Evolutionary conservation across 2,113 vertebrate species (phyloP).

Genomic region (Ornithorhynchus anatinus): DNA sequence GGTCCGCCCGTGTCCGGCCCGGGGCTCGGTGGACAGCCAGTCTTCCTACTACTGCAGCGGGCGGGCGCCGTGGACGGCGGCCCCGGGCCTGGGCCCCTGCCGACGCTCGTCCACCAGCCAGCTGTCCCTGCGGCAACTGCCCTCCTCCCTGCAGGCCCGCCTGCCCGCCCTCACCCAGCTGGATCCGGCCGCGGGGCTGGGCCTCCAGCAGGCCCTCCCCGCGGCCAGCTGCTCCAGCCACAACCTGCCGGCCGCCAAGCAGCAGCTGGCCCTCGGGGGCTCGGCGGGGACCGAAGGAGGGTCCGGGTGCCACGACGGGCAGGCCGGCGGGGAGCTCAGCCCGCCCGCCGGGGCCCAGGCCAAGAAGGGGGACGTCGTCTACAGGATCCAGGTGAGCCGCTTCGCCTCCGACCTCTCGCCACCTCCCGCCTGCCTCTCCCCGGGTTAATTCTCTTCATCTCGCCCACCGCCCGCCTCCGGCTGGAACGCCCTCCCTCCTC

Average conservation of each 20-base stretch:
- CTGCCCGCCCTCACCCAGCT: conserved; percentile 82
- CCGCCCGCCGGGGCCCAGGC: conserved; percentile 79
- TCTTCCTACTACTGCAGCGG: conserved; percentile 94
- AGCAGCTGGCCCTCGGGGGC: conserved; percentile 86
- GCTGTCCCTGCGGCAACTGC: conserved; percentile 92
- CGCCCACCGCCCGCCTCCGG: too few relatives aligned
- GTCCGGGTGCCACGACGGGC: conserved; percentile 67
- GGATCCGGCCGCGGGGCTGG: conserved; percentile 76
- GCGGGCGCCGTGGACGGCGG: conserved; percentile 91
- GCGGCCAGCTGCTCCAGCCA: conserved; percentile 94
- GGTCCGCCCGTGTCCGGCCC: conserved; percentile 92
- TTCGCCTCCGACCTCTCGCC: too few relatives aligned
- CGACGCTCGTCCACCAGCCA: conserved; percentile 96
- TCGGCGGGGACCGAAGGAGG: conserved; percentile 88
- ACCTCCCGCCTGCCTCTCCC: too few relatives aligned
- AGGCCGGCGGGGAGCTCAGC: conserved; percentile 77
- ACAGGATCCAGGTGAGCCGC: conserved; percentile 91
- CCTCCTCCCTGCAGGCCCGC: conserved; percentile 93
- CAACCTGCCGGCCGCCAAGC: conserved; percentile 96
- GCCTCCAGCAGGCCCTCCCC: conserved; percentile 76
- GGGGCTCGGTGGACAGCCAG: conserved; percentile 94
- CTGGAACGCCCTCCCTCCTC: too few relatives aligned
- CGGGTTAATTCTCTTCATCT: too few relatives aligned
- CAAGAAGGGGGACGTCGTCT: conserved; percentile 93
- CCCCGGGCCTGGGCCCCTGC: conserved; percentile 91